A percentile compares a stretch with the other conserved stretches of the same genome.
Evolutionary conservation across 2,888 invertebrate genomes (phyloP).

Genomic region (Tubiluchus corallicola): DNA sequence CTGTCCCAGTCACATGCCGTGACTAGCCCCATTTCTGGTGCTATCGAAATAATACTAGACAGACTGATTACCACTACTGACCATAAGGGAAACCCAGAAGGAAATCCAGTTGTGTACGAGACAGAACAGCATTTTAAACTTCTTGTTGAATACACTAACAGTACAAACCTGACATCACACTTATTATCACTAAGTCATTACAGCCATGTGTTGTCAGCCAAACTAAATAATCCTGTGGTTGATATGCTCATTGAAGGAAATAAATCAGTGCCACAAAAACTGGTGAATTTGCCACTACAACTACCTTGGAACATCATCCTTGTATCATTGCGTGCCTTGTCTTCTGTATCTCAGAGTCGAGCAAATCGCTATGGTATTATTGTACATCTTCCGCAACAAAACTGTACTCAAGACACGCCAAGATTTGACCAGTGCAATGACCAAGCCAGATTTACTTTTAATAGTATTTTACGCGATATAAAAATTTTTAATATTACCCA

Average conservation of each 20-base stretch:
- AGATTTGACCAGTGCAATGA: too few species aligned
- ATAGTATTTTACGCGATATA: too few species aligned
- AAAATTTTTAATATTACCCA: too few species aligned
- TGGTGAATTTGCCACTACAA: constrained; percentile 18
- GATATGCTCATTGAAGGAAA: constrained; percentile 55
- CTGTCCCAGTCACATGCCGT: constrained; percentile 25
- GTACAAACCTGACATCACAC: too few species aligned
- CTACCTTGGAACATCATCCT: constrained; percentile 53
- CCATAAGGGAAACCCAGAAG: constrained; percentile 23
- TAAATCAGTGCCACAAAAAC: constrained; percentile 13
- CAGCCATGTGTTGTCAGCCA: background rate
- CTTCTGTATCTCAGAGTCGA: too few species aligned
- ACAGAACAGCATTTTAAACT: background rate
- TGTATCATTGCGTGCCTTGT: constrained; percentile 56
- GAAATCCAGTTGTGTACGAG: constrained; percentile 15
- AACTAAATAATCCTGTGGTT: constrained; percentile 58
- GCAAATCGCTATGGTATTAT: too few species aligned
- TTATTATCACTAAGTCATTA: background rate
- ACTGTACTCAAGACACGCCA: too few species aligned
- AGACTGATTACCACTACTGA: constrained; percentile 24
- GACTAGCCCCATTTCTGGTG: constrained; percentile 20
- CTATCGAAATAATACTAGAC: constrained; percentile 27
- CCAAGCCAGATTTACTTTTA: too few species aligned
- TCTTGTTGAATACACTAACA: background rate
- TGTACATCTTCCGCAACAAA: too few species aligned